Evolutionary conservation across 1,140 invertebrate genomes (phyloP).

Genomic region (Papilio dardanus): DNA sequence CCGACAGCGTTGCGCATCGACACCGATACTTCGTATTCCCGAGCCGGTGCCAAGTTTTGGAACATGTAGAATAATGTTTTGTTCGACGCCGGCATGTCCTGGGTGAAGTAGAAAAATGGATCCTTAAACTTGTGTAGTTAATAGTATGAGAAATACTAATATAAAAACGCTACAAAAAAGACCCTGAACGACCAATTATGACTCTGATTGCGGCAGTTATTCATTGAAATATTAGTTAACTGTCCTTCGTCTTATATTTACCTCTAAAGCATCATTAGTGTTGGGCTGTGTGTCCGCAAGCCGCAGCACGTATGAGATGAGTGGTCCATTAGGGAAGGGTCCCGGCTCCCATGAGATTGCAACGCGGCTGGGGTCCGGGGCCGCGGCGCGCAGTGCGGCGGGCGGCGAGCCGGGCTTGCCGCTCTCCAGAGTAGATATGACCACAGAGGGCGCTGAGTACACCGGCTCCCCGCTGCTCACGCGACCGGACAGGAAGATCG

Average conservation of each 20-base stretch:
- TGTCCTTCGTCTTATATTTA: too few species aligned
- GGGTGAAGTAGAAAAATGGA: constrained; percentile 49
- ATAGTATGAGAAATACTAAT: too few species aligned
- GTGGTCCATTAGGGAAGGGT: constrained; percentile 92
- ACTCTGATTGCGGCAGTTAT: too few species aligned
- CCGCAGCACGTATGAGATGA: constrained; percentile 92
- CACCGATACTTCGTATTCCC: constrained; percentile 89
- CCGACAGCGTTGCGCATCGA: constrained; percentile 91
- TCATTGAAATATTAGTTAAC: too few species aligned
- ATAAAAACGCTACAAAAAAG: too few species aligned
- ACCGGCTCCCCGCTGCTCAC: constrained; percentile 86
- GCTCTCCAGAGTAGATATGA: constrained; percentile 89
- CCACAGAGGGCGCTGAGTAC: constrained; percentile 90
- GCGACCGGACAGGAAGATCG: constrained; percentile 86
- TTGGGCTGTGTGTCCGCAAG: constrained; percentile 83
- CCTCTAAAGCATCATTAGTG: constrained; percentile 86
- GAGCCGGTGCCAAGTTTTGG: constrained; percentile 88
- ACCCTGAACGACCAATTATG: too few species aligned
- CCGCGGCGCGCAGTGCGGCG: constrained; percentile 87
- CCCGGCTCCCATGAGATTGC: constrained; percentile 95
- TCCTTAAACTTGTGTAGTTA: neutral
- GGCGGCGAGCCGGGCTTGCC: constrained; percentile 90
- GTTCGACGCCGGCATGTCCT: constrained; percentile 89
- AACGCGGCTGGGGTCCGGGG: constrained; percentile 91
- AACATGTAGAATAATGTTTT: constrained; percentile 89